These are phyloP conservation scores for Triplophysa rosa DNA, from an alignment of 2,113 vertebrate species.

Conservation along the genomic window DNA sequence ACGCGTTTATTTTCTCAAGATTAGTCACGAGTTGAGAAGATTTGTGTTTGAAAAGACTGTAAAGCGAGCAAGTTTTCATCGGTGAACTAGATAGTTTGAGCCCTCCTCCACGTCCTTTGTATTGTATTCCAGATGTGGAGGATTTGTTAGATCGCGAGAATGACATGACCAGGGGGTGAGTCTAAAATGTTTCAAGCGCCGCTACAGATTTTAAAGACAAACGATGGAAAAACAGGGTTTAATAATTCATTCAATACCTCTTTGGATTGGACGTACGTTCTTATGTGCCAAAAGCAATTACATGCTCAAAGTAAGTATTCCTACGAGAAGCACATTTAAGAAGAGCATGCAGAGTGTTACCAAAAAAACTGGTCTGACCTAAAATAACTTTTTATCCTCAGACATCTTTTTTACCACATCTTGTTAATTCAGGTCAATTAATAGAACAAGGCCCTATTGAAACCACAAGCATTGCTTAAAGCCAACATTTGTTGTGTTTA, in stretches of 20 bases:
- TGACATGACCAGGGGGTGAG: slow-evolving; percentile 45
- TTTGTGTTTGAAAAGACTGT: slow-evolving; percentile 20
- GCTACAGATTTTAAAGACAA: slow-evolving; percentile 46
- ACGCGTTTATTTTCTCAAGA: slow-evolving; percentile 36
- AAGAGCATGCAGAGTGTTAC: slow-evolving; percentile 17
- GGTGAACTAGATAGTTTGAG: slow-evolving; percentile 15
- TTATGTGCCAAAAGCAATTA: slow-evolving; percentile 49
- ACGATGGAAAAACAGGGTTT: slow-evolving; percentile 45
- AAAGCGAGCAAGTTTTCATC: not conserved
- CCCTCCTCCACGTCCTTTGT: slow-evolving; percentile 25
- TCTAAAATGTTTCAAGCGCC: slow-evolving; percentile 15
- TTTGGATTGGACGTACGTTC: slow-evolving; percentile 46
- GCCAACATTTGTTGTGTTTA: too few relatives aligned
- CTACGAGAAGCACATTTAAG: slow-evolving; percentile 42
- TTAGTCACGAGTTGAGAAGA: slow-evolving; percentile 11
- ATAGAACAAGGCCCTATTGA: not conserved
- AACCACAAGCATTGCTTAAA: too few relatives aligned
- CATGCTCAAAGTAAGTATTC: slow-evolving; percentile 44
- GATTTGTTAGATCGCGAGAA: slow-evolving; percentile 43
- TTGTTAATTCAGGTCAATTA: slow-evolving; percentile 4
- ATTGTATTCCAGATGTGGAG: slow-evolving; percentile 44
- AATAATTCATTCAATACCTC: slow-evolving; percentile 51
- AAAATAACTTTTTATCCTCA: not conserved
- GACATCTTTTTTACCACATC: not conserved
- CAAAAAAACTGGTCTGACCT: slow-evolving; percentile 9